Percentiles rank a stretch among this genome's conserved stretches.
These are phyloP conservation scores for Cetonia aurata DNA, from an alignment of 2,888 invertebrate genomes.

Conservation along the genomic window DNA sequence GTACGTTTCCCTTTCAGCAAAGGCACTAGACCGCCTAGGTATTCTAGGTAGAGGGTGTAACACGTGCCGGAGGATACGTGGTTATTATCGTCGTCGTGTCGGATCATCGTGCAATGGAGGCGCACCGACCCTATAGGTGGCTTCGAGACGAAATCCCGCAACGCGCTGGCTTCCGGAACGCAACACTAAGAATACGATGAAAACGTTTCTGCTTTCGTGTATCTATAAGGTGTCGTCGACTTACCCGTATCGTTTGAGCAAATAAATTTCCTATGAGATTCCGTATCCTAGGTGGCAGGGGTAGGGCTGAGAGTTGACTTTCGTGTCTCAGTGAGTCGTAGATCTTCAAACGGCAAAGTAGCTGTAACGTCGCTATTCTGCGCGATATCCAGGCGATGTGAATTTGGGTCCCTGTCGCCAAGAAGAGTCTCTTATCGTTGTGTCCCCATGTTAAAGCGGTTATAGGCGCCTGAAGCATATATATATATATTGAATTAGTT, in stretches of 20 bases:
- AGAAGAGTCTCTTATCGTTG: conserved; percentile 94
- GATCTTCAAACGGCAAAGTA: conserved; percentile 86
- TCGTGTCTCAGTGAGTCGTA: conserved; percentile 82
- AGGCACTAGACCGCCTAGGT: conserved; percentile 96
- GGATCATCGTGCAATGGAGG: conserved; percentile 97
- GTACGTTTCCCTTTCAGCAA: conserved; percentile 94
- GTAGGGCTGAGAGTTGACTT: conserved; percentile 80
- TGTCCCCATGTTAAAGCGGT: conserved; percentile 98
- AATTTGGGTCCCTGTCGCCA: conserved; percentile 91
- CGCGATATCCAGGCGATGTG: conserved; percentile 95
- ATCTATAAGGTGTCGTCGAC: conserved; percentile 48
- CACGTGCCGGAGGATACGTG: conserved; percentile 78
- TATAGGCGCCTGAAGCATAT: conserved; percentile 80
- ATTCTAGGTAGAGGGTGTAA: conserved; percentile 93
- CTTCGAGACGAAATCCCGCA: conserved; percentile 93
- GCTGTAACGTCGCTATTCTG: conserved; percentile 90
- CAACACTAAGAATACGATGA: conserved; percentile 79
- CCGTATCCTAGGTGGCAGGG: conserved; percentile 88
- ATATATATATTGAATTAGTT: no score
- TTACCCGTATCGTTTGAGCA: conserved; percentile 93
- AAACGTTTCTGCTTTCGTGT: not conserved
- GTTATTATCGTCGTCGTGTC: conserved; percentile 85
- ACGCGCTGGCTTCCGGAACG: conserved; percentile 88
- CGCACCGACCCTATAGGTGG: conserved; percentile 88
- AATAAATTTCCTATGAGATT: conserved; percentile 88